Percentiles rank a stretch among this genome's conserved stretches.
Evolutionary conservation across 2,797 vertebrate species (phyloP).

Genomic region (Meda fulgida): DNA sequence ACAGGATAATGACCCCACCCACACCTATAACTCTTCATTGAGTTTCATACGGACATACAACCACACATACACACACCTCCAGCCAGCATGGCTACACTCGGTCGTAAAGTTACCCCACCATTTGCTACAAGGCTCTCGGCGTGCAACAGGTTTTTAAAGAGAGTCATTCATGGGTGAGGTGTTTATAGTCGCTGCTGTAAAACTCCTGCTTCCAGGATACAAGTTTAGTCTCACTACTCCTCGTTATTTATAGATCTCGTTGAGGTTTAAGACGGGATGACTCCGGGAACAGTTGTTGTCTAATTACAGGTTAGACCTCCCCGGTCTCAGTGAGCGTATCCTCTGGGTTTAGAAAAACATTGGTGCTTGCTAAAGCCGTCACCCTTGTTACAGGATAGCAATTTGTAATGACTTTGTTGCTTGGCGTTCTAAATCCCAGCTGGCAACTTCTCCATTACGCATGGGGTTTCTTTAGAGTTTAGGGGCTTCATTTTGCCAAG

Average conservation of each 20-base stretch:
- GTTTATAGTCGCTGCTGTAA: constrained; percentile 50
- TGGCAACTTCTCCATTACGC: constrained; percentile 52
- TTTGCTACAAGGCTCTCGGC: too few relatives aligned
- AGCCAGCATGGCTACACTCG: constrained; percentile 67
- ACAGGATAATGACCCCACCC: constrained; percentile 86
- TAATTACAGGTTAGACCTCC: constrained; percentile 39
- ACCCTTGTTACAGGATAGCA: constrained; percentile 60
- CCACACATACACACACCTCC: constrained; percentile 35
- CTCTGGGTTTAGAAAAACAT: constrained; percentile 36
- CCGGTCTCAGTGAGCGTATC: constrained; percentile 18
- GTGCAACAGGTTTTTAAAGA: constrained; percentile 89
- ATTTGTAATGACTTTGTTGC: constrained; percentile 64
- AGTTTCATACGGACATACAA: constrained; percentile 41
- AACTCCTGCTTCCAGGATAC: constrained; percentile 45
- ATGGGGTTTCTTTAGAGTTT: constrained; percentile 33
- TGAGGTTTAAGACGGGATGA: constrained; percentile 38
- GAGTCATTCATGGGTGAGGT: constrained; percentile 39
- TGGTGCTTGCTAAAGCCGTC: constrained; percentile 27
- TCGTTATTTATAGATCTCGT: constrained; percentile 41
- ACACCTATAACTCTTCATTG: constrained; percentile 44
- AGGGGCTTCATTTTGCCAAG: constrained; percentile 19
- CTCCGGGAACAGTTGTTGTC: constrained; percentile 44
- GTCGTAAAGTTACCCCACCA: constrained; percentile 87
- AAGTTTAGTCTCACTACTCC: constrained; percentile 35
- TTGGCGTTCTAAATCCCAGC: constrained; percentile 50